Base-by-base conservation (phyloP, 2,113 vertebrate genomes). In the Percina caprodes region DNA sequence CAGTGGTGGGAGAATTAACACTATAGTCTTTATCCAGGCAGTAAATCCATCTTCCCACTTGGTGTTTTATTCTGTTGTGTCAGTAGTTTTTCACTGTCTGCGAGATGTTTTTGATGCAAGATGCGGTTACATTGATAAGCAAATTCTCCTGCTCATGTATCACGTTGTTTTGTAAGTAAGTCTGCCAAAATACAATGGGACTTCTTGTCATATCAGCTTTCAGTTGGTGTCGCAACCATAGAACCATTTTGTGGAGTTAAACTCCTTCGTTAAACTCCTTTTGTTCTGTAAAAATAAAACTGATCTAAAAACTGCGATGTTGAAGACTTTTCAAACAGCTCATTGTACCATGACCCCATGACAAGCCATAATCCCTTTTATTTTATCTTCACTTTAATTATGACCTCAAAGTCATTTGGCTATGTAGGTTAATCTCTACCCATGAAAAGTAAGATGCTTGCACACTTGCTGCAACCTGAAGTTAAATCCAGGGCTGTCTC, bases 181-280 rank as follows among this genome's bases (percentile, higher is more conserved):
- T 46, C 46, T 75, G 77, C 68, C 54, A 58, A 66, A 77, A 56
- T 59, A 91, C 88, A 91, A 84, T 84, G 74, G 69, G 56, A 54
- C 65, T 80, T 79, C 78, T 89, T 93, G 86, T 91, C 48, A n/a
- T 84, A 77, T 85, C 60, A 72, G 60, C 69, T 87, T 86, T 84
- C 75, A 80, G 74, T 77, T 65, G 26, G 45, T 72, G 73, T 84
- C 30, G 42, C 62, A 85, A 35, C 62, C 51, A 54, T 67, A 58
- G 62, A 51, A 23, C 70, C 66, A 54, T 73, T 80, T 74, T 70
- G 51, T 79, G 49, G 23, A 21, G n/a, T 71, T 61, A 33, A 55
- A 69, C 26, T 65, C 55, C 7, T n/a, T n/a, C n/a, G n/a, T n/a
- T n/a, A n/a, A n/a, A n/a, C n/a, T n/a, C n/a, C n/a, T n/a, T n/a